Base-by-base conservation (phyloP, 2,113 vertebrate species). In the Balaeniceps rex region DNA sequence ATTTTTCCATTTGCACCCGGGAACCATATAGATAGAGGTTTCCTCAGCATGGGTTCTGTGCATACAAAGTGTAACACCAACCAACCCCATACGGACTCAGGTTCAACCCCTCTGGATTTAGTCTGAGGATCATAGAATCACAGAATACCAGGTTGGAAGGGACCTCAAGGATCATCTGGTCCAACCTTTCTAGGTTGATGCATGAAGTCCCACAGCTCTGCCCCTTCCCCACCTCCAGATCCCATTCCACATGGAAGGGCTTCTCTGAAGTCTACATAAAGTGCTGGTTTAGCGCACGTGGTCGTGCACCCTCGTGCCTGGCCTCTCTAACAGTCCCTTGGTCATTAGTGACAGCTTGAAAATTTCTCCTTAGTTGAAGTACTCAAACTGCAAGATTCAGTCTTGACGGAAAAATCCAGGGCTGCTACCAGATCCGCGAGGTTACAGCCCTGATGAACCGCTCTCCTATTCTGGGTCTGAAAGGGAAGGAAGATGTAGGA, bases 11-110 rank as follows among this genome's bases (percentile, higher is more conserved):
- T 54, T 83, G 40, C 36, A 46, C 33, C 47, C 68, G 46, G 40
- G 55, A 79, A 79, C n/a, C n/a, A 7, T 8, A 12, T 0, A 55
- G 71, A 19, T 25, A 23, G 0, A 0, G 29, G 40, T 72, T 61
- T 83, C 64, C 47, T 54, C 57, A 47, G 36, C 14, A 5, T 2
- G 25, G n/a, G 40, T 46, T 60, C 26, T 31, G 46, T 71, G 54
- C 47, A 28, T 23, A 11, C 29, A 42, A 42, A 46, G 25, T 10
- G 33, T 36, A 34, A 44, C 14, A 28, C 26, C 49, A 34, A 38
- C 31, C 42, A 47, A 31, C 8, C 11, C 26, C 28, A 19, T 4
- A 22, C 3, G 19, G 58, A 42, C 46, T 77, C 19, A 29, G 31
- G n/a, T 66, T 72, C 46, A 49, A 3, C 6, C 24, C 23, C n/a